These are phyloP conservation scores for Nematostella vectensis DNA, from an alignment of 92 coral and sea anemone species.

Conservation along the genomic window DNA sequence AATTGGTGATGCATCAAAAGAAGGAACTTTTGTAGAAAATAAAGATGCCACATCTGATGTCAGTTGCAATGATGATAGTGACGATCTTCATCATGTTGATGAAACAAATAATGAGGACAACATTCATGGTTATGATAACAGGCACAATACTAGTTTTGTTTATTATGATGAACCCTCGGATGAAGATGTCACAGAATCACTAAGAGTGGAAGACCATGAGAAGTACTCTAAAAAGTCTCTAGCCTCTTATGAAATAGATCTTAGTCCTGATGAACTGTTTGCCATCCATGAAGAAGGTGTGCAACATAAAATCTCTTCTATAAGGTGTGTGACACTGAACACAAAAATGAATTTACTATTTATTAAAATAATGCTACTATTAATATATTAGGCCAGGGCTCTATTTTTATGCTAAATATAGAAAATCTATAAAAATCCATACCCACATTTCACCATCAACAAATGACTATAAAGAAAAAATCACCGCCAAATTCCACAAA, in stretches of 20 bases:
- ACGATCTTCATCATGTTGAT: background rate
- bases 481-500: too few species aligned
- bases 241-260: conserved; percentile 7
- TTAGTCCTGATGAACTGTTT: conserved; percentile 38
- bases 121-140: background rate
- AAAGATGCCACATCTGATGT: background rate
- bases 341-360: too few species aligned
- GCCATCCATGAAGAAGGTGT: conserved; percentile 28
- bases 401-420: too few species aligned
- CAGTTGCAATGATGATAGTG: background rate
- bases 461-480: too few species aligned
- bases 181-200: background rate
- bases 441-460: too few species aligned
- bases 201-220: too few species aligned
- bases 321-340: conserved; percentile 49
- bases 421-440: too few species aligned
- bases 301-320: conserved; percentile 28
- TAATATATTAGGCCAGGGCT: too few species aligned
- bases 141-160: background rate
- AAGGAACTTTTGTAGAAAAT: background rate
- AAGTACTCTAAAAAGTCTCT: background rate
- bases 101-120: background rate
- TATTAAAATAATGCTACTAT: too few species aligned
- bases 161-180: background rate
- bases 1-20: too few species aligned